phyloP scores from a whole-genome alignment of 2,888 invertebrate species.

The Athalia rosae region DNA sequence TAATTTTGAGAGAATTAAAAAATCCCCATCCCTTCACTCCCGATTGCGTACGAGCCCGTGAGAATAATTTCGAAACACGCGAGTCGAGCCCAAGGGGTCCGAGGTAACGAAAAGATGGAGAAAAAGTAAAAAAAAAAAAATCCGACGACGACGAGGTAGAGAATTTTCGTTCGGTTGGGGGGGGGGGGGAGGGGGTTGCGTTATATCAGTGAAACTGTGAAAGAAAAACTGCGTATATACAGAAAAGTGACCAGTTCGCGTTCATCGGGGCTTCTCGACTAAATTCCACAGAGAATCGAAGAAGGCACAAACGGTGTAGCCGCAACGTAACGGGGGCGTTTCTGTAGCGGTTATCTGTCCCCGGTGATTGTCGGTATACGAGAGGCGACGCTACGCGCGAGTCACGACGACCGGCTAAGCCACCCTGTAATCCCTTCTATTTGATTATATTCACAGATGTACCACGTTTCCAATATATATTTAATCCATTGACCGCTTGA shows the following conservation, averaged over 20 bases:
- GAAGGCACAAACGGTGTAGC: constrained; percentile 26
- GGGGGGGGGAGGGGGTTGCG: not conserved
- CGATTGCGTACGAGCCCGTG: not conserved
- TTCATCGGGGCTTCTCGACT: constrained; percentile 41
- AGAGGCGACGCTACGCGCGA: constrained; percentile 15
- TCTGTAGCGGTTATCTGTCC: constrained; percentile 40
- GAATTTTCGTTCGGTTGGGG: not conserved
- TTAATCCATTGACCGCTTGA: not conserved
- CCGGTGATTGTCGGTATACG: constrained; percentile 26
- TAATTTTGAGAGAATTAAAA: too few species aligned
- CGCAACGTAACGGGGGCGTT: constrained; percentile 35
- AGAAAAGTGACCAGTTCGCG: constrained; percentile 41
- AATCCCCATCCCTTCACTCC: too few species aligned
- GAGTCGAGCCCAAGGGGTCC: not conserved
- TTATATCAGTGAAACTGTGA: not conserved
- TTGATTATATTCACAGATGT: constrained; percentile 11
- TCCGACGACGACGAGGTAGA: not conserved
- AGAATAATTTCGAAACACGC: not conserved
- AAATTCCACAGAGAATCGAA: constrained; percentile 38
- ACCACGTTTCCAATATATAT: not conserved
- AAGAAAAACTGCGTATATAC: constrained; percentile 12
- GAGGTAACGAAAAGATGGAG: not conserved
- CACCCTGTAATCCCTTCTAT: constrained; percentile 28
- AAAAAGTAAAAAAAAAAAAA: not conserved
- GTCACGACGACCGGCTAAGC: constrained; percentile 25